A percentile compares a stretch with the other conserved stretches of the same genome.
phyloP scores from a whole-genome alignment of 2,113 vertebrate species.

The Boleophthalmus pectinirostris region DNA sequence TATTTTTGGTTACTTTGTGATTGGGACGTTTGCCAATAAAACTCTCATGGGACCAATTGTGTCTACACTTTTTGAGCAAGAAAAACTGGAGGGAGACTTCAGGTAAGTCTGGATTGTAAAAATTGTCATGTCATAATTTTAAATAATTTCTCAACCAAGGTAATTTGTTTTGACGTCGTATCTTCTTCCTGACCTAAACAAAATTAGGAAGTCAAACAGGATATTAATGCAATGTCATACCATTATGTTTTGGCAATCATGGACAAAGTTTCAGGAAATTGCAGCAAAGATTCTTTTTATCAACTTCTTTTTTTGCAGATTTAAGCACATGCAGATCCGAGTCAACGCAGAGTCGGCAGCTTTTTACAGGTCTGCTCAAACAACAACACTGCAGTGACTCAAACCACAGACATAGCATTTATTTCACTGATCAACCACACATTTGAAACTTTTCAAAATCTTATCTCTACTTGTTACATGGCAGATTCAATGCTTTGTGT shows the following conservation, averaged over 20 bases:
- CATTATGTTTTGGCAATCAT: not conserved
- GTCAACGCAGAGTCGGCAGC: slow-evolving; percentile 94
- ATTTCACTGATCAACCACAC: not conserved
- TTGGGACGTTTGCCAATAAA: slow-evolving; percentile 90
- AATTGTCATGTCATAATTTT: not conserved
- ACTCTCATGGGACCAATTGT: slow-evolving; percentile 92
- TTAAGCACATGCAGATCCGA: slow-evolving; percentile 98
- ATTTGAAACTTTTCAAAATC: not conserved
- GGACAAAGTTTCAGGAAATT: not conserved
- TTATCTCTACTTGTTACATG: not conserved
- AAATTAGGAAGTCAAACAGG: slow-evolving; percentile 34
- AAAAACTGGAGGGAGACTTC: slow-evolving; percentile 96
- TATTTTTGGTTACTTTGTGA: slow-evolving; percentile 91
- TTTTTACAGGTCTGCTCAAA: slow-evolving; percentile 85
- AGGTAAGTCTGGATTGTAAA: slow-evolving; percentile 70
- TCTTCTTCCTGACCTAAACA: slow-evolving; percentile 11
- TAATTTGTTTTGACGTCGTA: not conserved
- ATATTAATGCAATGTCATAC: slow-evolving; percentile 7
- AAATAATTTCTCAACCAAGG: not conserved
- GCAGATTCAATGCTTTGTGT: not conserved
- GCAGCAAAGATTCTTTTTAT: not conserved
- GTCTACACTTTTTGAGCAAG: slow-evolving; percentile 89
- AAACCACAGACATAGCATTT: not conserved
- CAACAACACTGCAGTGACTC: not conserved
- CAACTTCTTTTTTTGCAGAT: slow-evolving; percentile 73